Base-by-base conservation (phyloP, 2,113 vertebrate species). In the Motacilla tschutschensis region DNA sequence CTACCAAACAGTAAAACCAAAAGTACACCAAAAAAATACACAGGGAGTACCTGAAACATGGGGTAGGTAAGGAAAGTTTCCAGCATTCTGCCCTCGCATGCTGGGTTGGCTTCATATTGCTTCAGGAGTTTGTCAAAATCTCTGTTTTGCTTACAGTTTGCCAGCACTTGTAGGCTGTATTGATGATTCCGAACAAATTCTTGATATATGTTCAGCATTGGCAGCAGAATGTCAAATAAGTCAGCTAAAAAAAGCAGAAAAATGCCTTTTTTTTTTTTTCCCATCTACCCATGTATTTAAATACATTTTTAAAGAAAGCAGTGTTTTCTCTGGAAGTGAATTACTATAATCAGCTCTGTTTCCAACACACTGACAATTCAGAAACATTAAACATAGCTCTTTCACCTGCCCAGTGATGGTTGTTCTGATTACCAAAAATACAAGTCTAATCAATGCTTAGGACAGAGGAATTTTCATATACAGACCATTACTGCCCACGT, bases 191-290 rank as follows among this genome's bases (percentile, higher is more conserved):
- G 98, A 87, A 99, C 98, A 98, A 99, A 99, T 95, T 99, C 99
- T 97, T 99, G 99, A 92, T 99, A 99, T 96, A 99, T 99, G 95
- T 99, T 99, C 96, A 99, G 97, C 99, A 99, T 99, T 10, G 99
- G 99, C 93, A 99, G 98, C 92, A 99, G 95, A 96, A 99, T 99
- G 97, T 99, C 99, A 94, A 99, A 99, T 33, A 99, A 97, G 91
- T 99, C 99, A 65, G 99, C 99, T 99, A 91, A 46, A 97, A 94
- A 89, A 88, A 86, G 90, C 75, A 95, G 29, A 91, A 77, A 65
- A 88, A 92, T 82, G 22, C 12, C 8, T 14, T 73, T 83, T 51
- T 60, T 75, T 18, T 70, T 47, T 53, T 65, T 10, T 4, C 21
- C 25, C 51, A 75, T 33, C 28, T 53, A 88, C 10, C 8, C 28